These are phyloP conservation scores for Raja brachyura DNA, from an alignment of 2,113 vertebrate genomes.

Conservation along the genomic window DNA sequence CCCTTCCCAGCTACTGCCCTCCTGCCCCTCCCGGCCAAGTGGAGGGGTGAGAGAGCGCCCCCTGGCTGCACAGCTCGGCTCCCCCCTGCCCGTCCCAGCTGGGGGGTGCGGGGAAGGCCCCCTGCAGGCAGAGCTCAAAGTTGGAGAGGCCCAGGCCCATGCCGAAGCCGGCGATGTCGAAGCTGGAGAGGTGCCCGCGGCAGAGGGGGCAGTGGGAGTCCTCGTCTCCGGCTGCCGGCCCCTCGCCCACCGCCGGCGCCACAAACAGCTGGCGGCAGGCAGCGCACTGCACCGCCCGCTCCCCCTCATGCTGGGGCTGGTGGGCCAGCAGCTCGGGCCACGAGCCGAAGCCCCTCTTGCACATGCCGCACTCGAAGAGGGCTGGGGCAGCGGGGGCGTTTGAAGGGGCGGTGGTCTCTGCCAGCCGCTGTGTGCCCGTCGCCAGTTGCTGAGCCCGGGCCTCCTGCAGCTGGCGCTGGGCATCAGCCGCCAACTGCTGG, in stretches of 20 bases:
- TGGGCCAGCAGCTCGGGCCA: neutral
- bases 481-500: too few species aligned
- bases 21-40: neutral
- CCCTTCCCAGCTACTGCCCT: neutral
- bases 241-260: neutral
- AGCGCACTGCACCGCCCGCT: slow-evolving; percentile 8
- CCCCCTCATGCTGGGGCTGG: neutral
- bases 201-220: neutral
- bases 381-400: neutral
- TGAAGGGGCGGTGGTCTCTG: neutral
- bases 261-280: neutral
- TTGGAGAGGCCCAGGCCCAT: neutral
- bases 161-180: slow-evolving; percentile 5
- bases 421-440: too few species aligned
- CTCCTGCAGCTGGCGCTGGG: too few species aligned
- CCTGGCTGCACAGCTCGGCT: neutral
- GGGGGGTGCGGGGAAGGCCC: neutral
- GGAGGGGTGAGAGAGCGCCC: neutral
- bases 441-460: too few species aligned
- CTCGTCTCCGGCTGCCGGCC: neutral
- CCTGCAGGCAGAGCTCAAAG: neutral
- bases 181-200: neutral
- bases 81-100: neutral
- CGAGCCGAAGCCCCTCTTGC: neutral
- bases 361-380: slow-evolving; percentile 14